Base-by-base conservation (phyloP, 2,113 vertebrate genomes). In the Acrocephalus arundinaceus region DNA sequence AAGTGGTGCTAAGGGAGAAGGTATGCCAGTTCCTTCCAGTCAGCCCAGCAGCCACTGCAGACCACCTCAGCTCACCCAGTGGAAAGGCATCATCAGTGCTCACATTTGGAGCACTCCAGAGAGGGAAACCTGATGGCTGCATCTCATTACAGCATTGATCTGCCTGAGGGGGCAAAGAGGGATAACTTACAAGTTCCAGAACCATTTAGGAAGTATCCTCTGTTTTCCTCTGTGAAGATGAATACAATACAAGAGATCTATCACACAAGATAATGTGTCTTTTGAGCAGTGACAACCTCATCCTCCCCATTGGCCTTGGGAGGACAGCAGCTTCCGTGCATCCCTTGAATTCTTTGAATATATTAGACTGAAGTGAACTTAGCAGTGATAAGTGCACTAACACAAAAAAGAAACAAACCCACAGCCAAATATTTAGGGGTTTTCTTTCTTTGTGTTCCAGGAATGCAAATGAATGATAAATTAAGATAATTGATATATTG, bases 31-130 rank as follows among this genome's bases (percentile, higher is more conserved):
- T 75, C 23, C 76, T 35, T 72, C 81, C 70, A 48, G 74, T 85
- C 84, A 28, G 83, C 55, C 78, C 79, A 63, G 87, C 41, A 93
- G 52, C 33, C 87, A 27, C 76, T 94, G 87, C 92, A 95, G 78
- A 48, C 90, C 52, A 45, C n/a, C 94, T 83, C 77, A 63, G 81
- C 85, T 49, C 54, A n/a, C 7, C 85, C 82, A 57, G 59, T 21
- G 84, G 62, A 66, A 68, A 39, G 91, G 49, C 55, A 79, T 55
- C 58, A 65, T 49, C 43, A 19, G 59, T 61, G 72, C 82, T 79
- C 87, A 66, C 62, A 37, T 39, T 43, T 75, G 70, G 76, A 90
- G 55, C 65, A 6, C 63, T 88, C 48, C 57, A 41, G 12, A 84
- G 66, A 51, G 54, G 61, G 62, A 65, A 65, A 45, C 45, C 80